phyloP scores from a whole-genome alignment of 92 coral and sea anemone genomes.

The Paramuricea clavata region DNA sequence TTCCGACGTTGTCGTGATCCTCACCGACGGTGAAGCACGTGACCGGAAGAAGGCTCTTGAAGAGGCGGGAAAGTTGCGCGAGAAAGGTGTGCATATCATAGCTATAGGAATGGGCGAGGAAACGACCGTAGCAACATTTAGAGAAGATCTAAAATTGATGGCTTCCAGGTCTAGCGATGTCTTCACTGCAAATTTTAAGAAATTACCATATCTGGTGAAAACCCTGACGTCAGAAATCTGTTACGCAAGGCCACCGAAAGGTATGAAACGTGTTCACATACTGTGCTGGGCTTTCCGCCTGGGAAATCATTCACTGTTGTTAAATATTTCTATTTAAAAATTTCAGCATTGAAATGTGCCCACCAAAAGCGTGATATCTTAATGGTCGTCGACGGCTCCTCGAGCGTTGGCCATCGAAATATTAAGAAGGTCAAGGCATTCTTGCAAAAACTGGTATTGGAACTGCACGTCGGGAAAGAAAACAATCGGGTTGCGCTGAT shows the following conservation, averaged over 20 bases:
- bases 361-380: conserved; percentile 31
- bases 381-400: conserved; percentile 31
- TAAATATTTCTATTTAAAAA: too few species aligned
- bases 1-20: conserved; percentile 38
- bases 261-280: background rate
- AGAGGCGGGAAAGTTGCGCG: conserved; percentile 18
- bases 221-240: conserved; percentile 43
- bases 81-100: conserved; percentile 31
- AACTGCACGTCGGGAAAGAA: conserved; percentile 20
- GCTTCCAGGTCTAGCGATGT: conserved; percentile 33
- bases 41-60: conserved; percentile 25
- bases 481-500: conserved; percentile 19
- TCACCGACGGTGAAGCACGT: conserved; percentile 53
- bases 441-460: conserved; percentile 24
- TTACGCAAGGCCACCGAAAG: conserved; percentile 7
- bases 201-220: conserved; percentile 25
- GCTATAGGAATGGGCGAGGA: conserved; percentile 43
- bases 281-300: too few species aligned
- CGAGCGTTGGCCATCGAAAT: conserved; percentile 9
- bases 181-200: conserved; percentile 35
- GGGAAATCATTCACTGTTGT: too few species aligned
- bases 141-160: conserved; percentile 28
- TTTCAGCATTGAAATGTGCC: conserved; percentile 29
- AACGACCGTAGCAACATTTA: conserved; percentile 15
- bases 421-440: conserved; percentile 25